These are phyloP conservation scores for Chrysopilus asiliformis DNA, from an alignment of 2,888 invertebrate genomes.

Conservation along the genomic window DNA sequence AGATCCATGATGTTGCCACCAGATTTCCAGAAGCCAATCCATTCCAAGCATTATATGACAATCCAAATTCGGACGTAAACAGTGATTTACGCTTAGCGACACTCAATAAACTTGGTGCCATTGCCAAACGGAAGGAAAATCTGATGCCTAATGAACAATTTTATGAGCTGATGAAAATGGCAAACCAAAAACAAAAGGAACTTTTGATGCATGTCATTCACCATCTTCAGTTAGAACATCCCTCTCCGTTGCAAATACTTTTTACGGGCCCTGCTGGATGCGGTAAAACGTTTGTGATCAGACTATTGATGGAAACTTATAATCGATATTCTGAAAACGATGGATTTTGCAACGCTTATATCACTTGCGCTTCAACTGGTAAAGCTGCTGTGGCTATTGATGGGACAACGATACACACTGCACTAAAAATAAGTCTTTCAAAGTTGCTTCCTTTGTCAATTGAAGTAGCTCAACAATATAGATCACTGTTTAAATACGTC, in stretches of 20 bases:
- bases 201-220: slow-evolving; percentile 17
- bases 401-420: slow-evolving; percentile 22
- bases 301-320: slow-evolving; percentile 31
- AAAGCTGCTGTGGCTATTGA: slow-evolving; percentile 22
- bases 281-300: slow-evolving; percentile 20
- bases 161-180: slow-evolving; percentile 17
- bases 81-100: no score
- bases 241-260: background rate
- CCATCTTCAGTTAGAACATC: slow-evolving; percentile 7
- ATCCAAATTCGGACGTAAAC: slow-evolving; percentile 2
- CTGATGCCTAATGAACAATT: no score
- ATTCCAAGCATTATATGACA: slow-evolving; percentile 3
- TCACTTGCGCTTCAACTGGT: no score
- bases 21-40: background rate
- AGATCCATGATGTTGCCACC: background rate
- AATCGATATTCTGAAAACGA: slow-evolving; percentile 27
- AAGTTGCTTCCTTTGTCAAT: slow-evolving; percentile 16
- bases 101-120: slow-evolving; percentile 1
- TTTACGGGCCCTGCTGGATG: slow-evolving; percentile 1
- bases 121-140: slow-evolving; percentile 4
- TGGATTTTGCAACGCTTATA: no score
- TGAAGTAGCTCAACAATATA: slow-evolving; percentile 16
- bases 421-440: slow-evolving; percentile 18
- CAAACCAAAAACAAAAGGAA: slow-evolving; percentile 16
- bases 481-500: slow-evolving; percentile 15